Percentiles rank a stretch among this genome's conserved stretches.
These are phyloP conservation scores for Sesamia inferens DNA, from an alignment of 2,888 invertebrate genomes.

Conservation along the genomic window DNA sequence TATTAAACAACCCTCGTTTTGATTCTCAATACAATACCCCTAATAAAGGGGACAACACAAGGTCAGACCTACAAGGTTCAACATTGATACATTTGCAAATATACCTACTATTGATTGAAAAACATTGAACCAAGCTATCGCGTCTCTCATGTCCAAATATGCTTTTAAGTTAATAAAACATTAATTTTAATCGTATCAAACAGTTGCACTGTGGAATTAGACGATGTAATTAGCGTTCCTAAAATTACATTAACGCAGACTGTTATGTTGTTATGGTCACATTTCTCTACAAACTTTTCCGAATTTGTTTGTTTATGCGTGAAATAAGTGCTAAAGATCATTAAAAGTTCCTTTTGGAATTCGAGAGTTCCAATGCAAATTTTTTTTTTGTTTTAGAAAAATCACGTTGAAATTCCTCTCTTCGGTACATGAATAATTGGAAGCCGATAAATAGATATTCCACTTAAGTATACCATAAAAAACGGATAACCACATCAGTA, in stretches of 20 bases:
- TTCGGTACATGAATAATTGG: neutral
- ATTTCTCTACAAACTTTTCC: constrained; percentile 8
- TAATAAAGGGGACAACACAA: constrained; percentile 13
- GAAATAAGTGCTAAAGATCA: constrained; percentile 24
- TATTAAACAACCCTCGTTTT: constrained; percentile 17
- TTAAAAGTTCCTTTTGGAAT: constrained; percentile 13
- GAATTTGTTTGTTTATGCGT: neutral
- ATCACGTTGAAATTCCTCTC: constrained; percentile 4
- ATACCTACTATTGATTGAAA: neutral
- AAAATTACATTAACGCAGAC: constrained; percentile 30
- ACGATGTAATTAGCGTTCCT: constrained; percentile 42
- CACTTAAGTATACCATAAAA: neutral
- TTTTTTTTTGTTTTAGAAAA: neutral
- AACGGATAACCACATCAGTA: neutral
- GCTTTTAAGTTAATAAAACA: constrained; percentile 49
- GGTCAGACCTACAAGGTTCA: neutral
- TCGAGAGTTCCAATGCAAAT: constrained; percentile 7
- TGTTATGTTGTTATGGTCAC: constrained; percentile 1
- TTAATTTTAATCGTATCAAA: constrained; percentile 41
- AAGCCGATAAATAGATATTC: neutral
- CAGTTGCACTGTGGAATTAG: constrained; percentile 53
- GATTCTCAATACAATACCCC: constrained; percentile 26
- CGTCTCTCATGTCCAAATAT: constrained; percentile 38
- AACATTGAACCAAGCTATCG: constrained; percentile 30
- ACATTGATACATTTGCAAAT: constrained; percentile 30